These are phyloP conservation scores for Agapostemon virescens DNA, from an alignment of 2,888 invertebrate species.

Conservation along the genomic window DNA sequence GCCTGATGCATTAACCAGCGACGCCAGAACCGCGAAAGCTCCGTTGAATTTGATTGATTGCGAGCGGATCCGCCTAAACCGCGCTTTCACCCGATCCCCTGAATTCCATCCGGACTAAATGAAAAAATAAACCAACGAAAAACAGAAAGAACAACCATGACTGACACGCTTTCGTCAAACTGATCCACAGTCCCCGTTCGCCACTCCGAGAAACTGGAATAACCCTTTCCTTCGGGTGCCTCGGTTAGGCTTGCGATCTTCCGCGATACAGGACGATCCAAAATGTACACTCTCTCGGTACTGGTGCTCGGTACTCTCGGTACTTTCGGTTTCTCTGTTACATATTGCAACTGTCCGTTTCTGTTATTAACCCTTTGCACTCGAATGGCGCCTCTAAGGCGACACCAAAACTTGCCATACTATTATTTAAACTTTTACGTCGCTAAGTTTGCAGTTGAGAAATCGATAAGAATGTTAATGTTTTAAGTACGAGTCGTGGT, in stretches of 20 bases:
- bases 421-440: no score
- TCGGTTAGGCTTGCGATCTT: neutral
- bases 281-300: no score
- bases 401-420: no score
- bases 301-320: no score
- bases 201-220: neutral
- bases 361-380: no score
- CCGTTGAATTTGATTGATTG: conserved; percentile 52
- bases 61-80: neutral
- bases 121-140: neutral
- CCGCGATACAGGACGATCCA: neutral
- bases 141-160: neutral
- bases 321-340: no score
- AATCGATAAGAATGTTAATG: no score
- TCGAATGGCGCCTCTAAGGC: no score
- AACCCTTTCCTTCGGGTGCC: neutral
- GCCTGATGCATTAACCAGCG: conserved; percentile 55
- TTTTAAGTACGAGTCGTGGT: no score
- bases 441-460: no score
- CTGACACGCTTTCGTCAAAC: neutral
- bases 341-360: no score
- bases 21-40: conserved; percentile 36
- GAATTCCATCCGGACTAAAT: neutral
- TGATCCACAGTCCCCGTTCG: neutral
- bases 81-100: neutral